phyloP scores from a whole-genome alignment of 2,113 vertebrate genomes.

The Psephotus haematonotus region DNA sequence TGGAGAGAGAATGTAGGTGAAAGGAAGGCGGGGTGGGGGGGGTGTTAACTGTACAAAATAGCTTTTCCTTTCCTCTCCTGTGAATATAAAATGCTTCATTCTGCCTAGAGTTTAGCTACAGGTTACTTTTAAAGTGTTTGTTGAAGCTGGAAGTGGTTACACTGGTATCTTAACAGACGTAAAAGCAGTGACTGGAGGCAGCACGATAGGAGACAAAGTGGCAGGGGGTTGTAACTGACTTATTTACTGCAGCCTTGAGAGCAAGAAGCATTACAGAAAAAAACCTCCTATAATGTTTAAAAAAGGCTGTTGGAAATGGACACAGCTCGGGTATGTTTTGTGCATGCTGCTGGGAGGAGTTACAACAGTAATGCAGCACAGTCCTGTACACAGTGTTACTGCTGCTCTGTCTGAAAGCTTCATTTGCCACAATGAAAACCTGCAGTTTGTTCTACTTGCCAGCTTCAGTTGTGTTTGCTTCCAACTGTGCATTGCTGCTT shows the following conservation, averaged over 20 bases:
- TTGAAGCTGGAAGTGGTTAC: background rate
- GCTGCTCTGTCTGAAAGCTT: background rate
- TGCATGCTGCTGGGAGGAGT: background rate
- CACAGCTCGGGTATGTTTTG: constrained; percentile 23
- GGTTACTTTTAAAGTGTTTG: background rate
- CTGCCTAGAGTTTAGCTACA: background rate
- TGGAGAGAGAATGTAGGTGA: background rate
- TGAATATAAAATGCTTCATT: background rate
- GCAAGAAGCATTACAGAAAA: constrained; percentile 19
- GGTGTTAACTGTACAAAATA: background rate
- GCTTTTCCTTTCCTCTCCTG: background rate
- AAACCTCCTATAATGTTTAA: constrained; percentile 21
- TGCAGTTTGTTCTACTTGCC: background rate
- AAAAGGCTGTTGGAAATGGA: constrained; percentile 24
- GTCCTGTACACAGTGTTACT: background rate
- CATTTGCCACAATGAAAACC: background rate
- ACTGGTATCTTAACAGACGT: background rate
- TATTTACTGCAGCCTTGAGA: constrained; percentile 46
- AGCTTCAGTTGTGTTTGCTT: background rate
- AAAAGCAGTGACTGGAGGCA: background rate
- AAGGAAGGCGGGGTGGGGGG: background rate
- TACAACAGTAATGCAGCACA: background rate
- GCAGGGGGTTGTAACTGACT: background rate
- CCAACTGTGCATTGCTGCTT: background rate
- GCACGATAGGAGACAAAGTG: background rate